Evolutionary conservation across 2,113 vertebrate genomes (phyloP).

Genomic region (Urocynchramus pylzowi): DNA sequence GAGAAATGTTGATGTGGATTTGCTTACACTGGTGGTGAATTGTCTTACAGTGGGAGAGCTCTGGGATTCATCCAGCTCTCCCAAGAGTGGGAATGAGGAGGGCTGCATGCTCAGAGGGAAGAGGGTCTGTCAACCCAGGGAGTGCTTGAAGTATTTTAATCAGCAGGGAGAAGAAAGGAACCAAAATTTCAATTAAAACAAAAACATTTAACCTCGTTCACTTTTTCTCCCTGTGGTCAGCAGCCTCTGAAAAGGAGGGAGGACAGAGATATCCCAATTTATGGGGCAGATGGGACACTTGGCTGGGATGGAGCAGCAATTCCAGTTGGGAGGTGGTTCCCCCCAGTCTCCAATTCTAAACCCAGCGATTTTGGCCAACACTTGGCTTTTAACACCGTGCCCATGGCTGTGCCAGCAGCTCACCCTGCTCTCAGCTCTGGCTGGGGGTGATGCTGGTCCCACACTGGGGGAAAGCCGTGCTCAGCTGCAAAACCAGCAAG

Average conservation of each 20-base stretch:
- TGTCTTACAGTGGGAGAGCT: background rate
- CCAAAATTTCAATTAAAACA: background rate
- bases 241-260: background rate
- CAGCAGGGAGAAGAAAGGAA: background rate
- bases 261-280: accelerated
- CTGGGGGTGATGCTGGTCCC: background rate
- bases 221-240: background rate
- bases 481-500: background rate
- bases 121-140: background rate
- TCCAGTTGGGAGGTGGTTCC: background rate
- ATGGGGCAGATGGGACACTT: accelerated
- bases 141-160: background rate
- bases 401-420: background rate
- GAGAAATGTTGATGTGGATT: background rate
- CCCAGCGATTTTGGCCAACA: background rate
- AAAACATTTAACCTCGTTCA: background rate
- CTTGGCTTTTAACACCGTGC: accelerated
- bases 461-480: accelerated
- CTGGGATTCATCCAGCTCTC: background rate
- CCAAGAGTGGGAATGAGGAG: background rate
- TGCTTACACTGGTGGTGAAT: background rate
- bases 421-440: background rate
- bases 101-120: accelerated
- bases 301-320: background rate
- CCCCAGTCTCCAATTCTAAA: background rate